phyloP scores from a whole-genome alignment of 64 coral and sea anemone genomes.

The Acropora yongei region DNA sequence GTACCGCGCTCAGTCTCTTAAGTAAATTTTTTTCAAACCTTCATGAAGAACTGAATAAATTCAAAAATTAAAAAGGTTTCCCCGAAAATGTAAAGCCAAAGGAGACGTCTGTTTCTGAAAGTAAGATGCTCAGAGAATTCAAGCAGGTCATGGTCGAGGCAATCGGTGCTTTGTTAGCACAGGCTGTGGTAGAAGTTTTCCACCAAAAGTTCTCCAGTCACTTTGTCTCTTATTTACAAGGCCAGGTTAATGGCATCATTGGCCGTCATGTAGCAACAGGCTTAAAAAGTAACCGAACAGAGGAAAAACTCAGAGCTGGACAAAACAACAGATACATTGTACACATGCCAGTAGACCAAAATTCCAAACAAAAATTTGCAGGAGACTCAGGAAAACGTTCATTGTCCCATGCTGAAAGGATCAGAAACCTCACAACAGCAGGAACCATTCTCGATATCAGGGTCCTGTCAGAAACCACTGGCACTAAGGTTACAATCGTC shows the following conservation, averaged over 20 bases:
- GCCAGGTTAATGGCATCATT: neutral
- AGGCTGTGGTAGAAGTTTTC: constrained; percentile 2
- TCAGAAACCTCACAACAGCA: neutral
- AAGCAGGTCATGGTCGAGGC: neutral
- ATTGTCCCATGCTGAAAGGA: neutral
- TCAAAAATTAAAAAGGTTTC: neutral
- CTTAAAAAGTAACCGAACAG: neutral
- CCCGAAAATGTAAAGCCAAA: neutral
- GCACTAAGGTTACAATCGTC: neutral
- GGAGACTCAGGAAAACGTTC: neutral
- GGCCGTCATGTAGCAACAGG: neutral
- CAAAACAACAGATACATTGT: constrained; percentile 16
- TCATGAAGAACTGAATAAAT: neutral
- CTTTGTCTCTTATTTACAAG: neutral
- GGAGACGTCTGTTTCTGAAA: neutral
- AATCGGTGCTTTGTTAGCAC: neutral
- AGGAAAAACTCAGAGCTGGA: constrained; percentile 6
- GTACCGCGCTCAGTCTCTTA: neutral
- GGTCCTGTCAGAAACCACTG: constrained; percentile 6
- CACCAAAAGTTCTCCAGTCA: constrained; percentile 3
- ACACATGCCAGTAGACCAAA: neutral
- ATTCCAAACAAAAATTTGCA: neutral
- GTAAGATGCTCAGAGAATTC: constrained; percentile 1
- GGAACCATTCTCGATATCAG: constrained; percentile 9
- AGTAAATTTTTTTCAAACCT: constrained; percentile 3